Evolutionary conservation across 30 jellyfish, hydroid and myxozoan species (phyloP), one percentile per base, ranked within the genome.

Genomic region (Hydractinia echinata): DNA sequence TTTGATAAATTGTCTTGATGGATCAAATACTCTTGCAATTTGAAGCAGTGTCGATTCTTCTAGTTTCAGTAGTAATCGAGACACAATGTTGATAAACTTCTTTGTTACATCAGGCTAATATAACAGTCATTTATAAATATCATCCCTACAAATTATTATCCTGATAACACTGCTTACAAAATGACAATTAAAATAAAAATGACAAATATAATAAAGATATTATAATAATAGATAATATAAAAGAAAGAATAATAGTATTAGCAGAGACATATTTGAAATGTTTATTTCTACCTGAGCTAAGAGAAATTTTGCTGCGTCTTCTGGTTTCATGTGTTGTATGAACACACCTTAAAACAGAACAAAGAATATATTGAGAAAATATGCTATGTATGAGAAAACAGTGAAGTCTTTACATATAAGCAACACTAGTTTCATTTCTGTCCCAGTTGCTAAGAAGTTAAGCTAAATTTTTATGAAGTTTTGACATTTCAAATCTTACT

Each of bases 11-110:
- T 91, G 81, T 58, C 97, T 66, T 19, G 97, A 89, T 54, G 97
- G 97, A 56, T 89, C 97, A 76, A 89, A 89, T 56, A 89, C 54
- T 76, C 97, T 80, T 30, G 95, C 95, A 19, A 85, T 56, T 6
- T 64, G 85, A 64, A 89, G 77, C 68, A 89, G 77, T 6, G 97
- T 71, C 11, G 76, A 72, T 70, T 89, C 97, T 51, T 81, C 88
- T 15, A 89, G 82, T 7, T 84, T 66, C 49, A 20, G 69, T 9
- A 89, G 11, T 9, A 84, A 67, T 44, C 83, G 66, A 55, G 81
- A 78, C 62, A 89, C 62, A 5, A 51, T 76, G 9, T 74, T 76
- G 44, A 89, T 89, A 49, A 89, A 84, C 5, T 69, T 18, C 53
- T 67, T 67, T n/a, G 88, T 71, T 54, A 89, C 82, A 55, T 85